These are phyloP conservation scores for Tenualosa thibaudeaui DNA, from an alignment of 2,797 vertebrate species.

Conservation along the genomic window DNA sequence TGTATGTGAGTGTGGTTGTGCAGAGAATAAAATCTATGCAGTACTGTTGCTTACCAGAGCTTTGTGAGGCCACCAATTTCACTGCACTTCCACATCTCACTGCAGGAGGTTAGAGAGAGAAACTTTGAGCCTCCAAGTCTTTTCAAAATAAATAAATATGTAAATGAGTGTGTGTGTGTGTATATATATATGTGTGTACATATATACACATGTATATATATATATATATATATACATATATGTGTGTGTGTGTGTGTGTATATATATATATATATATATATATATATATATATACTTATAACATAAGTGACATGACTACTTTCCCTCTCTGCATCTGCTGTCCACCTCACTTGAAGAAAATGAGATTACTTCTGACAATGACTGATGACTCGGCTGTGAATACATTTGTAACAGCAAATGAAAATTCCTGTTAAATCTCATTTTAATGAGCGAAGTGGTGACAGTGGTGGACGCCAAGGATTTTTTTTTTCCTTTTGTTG, in stretches of 20 bases:
- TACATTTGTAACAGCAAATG: constrained; percentile 60
- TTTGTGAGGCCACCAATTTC: neutral
- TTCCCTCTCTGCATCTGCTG: constrained; percentile 36
- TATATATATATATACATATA: neutral
- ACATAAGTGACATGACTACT: constrained; percentile 24
- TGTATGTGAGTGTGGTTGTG: neutral
- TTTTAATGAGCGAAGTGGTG: constrained; percentile 57
- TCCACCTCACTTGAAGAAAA: constrained; percentile 52
- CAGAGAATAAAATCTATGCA: neutral
- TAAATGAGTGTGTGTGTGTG: too few species aligned
- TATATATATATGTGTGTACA: neutral
- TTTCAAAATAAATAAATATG: constrained; percentile 26
- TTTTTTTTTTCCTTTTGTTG: constrained; percentile 37
- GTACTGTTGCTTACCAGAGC: neutral
- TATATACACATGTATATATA: neutral
- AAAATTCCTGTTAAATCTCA: constrained; percentile 61
- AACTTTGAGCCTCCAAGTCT: neutral
- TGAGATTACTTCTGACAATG: constrained; percentile 62
- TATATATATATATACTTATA: neutral
- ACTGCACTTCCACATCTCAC: neutral
- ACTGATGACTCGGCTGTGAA: constrained; percentile 57
- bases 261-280: neutral
- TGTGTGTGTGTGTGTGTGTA: too few species aligned
- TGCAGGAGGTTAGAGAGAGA: neutral
- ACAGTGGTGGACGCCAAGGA: constrained; percentile 47